phyloP scores from a whole-genome alignment of 2,797 vertebrate species.

The Serranus cabrilla region DNA sequence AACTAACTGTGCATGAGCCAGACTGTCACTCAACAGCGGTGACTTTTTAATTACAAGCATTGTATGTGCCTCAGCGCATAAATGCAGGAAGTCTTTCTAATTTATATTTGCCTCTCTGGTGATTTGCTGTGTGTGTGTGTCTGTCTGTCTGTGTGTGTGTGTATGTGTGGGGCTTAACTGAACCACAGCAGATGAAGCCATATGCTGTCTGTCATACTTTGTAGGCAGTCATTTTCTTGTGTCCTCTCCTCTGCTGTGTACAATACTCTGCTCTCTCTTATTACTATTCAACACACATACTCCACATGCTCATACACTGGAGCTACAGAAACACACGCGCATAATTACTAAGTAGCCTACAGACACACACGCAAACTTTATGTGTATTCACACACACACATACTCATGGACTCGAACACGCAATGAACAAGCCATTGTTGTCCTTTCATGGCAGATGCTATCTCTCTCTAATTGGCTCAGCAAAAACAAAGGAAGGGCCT shows the following conservation, averaged over 20 bases:
- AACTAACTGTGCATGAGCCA: slow-evolving; percentile 37
- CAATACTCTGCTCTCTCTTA: slow-evolving; percentile 60
- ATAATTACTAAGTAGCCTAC: slow-evolving; percentile 63
- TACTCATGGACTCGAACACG: slow-evolving; percentile 58
- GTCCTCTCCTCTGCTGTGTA: slow-evolving; percentile 65
- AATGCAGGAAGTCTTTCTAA: slow-evolving; percentile 72
- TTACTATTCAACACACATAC: slow-evolving; percentile 68
- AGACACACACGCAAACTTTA: slow-evolving; percentile 60
- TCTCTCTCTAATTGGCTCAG: slow-evolving; percentile 85
- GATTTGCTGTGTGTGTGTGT: slow-evolving; percentile 41
- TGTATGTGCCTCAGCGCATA: slow-evolving; percentile 64
- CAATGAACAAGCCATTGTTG: slow-evolving; percentile 82
- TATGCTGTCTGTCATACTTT: slow-evolving; percentile 78
- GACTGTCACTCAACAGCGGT: slow-evolving; percentile 59
- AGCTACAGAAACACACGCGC: slow-evolving; percentile 53
- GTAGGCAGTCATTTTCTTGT: slow-evolving; percentile 64
- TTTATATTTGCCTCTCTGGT: slow-evolving; percentile 60
- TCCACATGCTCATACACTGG: slow-evolving; percentile 52
- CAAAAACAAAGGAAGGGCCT: slow-evolving; percentile 85
- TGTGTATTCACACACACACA: slow-evolving; percentile 41
- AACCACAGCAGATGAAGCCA: slow-evolving; percentile 78
- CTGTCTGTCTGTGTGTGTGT: slow-evolving; percentile 21
- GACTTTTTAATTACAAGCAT: slow-evolving; percentile 73
- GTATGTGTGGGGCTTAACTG: slow-evolving; percentile 56
- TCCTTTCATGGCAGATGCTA: slow-evolving; percentile 83